A percentile compares a stretch with the other conserved stretches of the same genome.
Evolutionary conservation across 2,113 vertebrate species (phyloP).

Genomic region (Aythya baeri): DNA sequence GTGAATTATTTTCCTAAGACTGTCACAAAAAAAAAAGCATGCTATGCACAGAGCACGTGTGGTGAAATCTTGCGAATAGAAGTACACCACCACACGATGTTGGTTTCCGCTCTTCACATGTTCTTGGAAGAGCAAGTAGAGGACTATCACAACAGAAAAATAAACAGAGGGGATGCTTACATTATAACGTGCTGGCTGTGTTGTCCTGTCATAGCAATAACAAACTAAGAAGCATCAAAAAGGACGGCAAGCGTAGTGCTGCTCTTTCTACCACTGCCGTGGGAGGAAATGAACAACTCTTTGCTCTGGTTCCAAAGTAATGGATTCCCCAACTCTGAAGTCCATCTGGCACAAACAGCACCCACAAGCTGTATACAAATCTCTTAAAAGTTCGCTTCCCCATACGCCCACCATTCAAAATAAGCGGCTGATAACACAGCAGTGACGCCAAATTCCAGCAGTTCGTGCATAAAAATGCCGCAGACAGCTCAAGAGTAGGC

Average conservation of each 20-base stretch:
- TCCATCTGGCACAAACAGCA: neutral
- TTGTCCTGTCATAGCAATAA: neutral
- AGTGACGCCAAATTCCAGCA: neutral
- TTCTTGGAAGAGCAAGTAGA: neutral
- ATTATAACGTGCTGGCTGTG: neutral
- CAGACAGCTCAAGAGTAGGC: neutral
- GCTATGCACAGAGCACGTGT: neutral
- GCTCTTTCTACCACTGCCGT: neutral
- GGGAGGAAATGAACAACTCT: neutral
- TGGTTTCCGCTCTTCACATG: neutral
- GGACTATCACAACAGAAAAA: neutral
- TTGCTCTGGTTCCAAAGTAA: neutral
- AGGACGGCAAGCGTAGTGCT: neutral
- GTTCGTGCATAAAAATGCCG: neutral
- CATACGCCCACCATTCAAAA: neutral
- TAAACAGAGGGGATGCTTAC: neutral
- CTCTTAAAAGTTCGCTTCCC: neutral
- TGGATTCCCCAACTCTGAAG: neutral
- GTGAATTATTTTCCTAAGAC: neutral
- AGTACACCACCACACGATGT: neutral
- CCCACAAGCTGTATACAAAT: neutral
- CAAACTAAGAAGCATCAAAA: neutral
- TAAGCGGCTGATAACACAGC: neutral
- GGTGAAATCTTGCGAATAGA: neutral
- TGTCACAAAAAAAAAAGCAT: neutral